Conservation (phyloP, 2,888 invertebrate genomes). For the Dasypogon diadema region DNA sequence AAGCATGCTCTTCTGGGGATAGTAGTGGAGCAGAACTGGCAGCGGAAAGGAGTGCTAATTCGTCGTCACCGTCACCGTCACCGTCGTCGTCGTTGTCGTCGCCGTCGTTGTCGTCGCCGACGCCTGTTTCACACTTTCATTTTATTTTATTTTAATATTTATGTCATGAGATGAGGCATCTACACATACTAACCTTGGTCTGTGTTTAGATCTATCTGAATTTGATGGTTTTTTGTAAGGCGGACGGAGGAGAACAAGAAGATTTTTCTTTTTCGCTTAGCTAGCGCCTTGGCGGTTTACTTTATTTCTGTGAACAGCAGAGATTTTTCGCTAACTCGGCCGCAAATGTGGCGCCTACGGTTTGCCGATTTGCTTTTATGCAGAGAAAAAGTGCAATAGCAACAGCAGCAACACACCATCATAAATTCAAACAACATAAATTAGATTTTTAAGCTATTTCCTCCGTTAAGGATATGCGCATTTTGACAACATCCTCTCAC, state of each 20-base stretch:
- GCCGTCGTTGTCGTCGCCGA: too few relatives aligned
- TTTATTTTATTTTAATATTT: slow-evolving; percentile 1
- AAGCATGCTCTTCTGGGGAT: slow-evolving; percentile 25
- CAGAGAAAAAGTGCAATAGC: too few relatives aligned
- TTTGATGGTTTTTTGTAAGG: background rate
- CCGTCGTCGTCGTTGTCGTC: too few relatives aligned
- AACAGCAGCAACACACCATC: background rate
- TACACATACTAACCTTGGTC: background rate
- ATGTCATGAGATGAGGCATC: background rate
- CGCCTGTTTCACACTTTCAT: slow-evolving; percentile 28
- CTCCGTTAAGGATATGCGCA: slow-evolving; percentile 3
- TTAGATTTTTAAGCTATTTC: background rate
- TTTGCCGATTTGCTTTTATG: too few relatives aligned
- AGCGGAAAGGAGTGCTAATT: slow-evolving; percentile 10
- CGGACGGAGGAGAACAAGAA: background rate
- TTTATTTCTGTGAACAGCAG: slow-evolving; percentile 6
- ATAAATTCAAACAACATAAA: too few relatives aligned
- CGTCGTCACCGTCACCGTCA: background rate
- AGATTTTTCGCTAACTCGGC: background rate
- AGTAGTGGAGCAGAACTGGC: slow-evolving; percentile 38
- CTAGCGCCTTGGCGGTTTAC: too few relatives aligned
- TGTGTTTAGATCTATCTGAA: background rate
- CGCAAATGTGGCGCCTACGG: slow-evolving; percentile 14
- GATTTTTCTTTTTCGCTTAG: too few relatives aligned
- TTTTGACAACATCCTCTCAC: background rate